Percentiles rank a stretch among this genome's conserved stretches.
Evolutionary conservation across 1,140 invertebrate species (phyloP).

Genomic region (Formica selysi): DNA sequence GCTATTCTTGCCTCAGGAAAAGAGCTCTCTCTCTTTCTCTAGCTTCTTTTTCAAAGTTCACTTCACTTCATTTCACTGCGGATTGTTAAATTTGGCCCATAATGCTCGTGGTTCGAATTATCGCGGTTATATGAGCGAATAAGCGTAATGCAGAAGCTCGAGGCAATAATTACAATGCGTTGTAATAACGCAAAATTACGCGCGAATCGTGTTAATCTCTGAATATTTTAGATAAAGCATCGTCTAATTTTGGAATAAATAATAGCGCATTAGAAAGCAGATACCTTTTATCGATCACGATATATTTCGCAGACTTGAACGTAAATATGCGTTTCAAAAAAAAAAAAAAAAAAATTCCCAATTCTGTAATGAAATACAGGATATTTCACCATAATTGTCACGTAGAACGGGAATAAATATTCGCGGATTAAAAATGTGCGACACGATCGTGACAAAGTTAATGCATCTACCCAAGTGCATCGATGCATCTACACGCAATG

Average conservation of each 20-base stretch:
- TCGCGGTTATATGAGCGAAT: slow-evolving; percentile 42
- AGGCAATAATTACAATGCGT: slow-evolving; percentile 78
- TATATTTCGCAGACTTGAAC: not conserved
- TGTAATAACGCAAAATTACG: slow-evolving; percentile 68
- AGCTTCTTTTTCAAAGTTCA: slow-evolving; percentile 15
- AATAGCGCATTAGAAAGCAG: not conserved
- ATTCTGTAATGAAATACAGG: not conserved
- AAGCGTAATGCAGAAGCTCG: slow-evolving; percentile 51
- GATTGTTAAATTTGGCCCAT: slow-evolving; percentile 50
- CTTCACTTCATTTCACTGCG: slow-evolving; percentile 6
- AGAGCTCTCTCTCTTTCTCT: slow-evolving; percentile 6
- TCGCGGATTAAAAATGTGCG: slow-evolving; percentile 25
- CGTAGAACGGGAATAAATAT: not conserved
- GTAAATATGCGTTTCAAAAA: not conserved
- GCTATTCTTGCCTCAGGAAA: slow-evolving; percentile 44
- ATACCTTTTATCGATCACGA: not conserved
- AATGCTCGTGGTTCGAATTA: slow-evolving; percentile 18
- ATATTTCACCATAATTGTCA: not conserved
- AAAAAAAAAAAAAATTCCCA: not conserved
- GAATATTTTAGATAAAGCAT: not conserved
- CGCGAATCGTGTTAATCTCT: slow-evolving; percentile 6
- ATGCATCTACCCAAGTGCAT: slow-evolving; percentile 31
- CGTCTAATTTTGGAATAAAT: not conserved
- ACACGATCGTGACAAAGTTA: slow-evolving; percentile 20
- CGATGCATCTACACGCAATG: slow-evolving; percentile 14